These are phyloP conservation scores for Tychaedon coryphoeus DNA, from an alignment of 2,113 vertebrate species.

Conservation along the genomic window DNA sequence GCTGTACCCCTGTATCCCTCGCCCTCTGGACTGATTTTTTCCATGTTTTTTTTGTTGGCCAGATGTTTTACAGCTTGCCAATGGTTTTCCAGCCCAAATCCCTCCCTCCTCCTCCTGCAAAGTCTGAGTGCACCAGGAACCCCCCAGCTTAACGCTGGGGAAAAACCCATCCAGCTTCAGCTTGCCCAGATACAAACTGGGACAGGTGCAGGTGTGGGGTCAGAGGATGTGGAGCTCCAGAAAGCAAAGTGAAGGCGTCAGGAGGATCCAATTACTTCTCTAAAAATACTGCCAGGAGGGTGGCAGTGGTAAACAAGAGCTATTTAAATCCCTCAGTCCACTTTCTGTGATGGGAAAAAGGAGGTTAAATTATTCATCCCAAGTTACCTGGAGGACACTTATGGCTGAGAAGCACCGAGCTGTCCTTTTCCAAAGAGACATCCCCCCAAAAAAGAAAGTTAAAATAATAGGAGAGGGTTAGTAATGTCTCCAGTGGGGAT, in stretches of 20 bases:
- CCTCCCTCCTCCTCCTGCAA: neutral
- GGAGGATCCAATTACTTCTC: constrained; percentile 16
- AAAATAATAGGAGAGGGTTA: constrained; percentile 19
- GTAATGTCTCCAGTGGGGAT: constrained; percentile 4
- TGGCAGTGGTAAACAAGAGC: constrained; percentile 15
- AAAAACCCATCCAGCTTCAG: accelerated
- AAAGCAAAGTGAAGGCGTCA: neutral
- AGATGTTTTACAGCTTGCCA: neutral
- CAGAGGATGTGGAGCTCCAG: neutral
- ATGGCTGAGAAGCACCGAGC: neutral
- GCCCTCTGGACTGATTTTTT: neutral
- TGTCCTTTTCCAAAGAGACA: constrained; percentile 1
- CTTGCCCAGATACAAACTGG: neutral
- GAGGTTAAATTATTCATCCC: neutral
- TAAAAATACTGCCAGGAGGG: constrained; percentile 25
- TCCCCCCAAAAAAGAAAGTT: neutral
- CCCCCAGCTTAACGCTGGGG: neutral
- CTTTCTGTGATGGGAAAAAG: neutral
- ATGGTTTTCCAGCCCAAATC: neutral
- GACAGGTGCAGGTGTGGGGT: constrained; percentile 26
- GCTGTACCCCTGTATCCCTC: accelerated
- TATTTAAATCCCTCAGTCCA: neutral
- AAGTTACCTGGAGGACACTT: neutral
- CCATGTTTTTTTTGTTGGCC: accelerated
- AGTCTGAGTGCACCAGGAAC: neutral